Conservation (phyloP, 2,113 vertebrate species). For the Psettodes erumei region DNA sequence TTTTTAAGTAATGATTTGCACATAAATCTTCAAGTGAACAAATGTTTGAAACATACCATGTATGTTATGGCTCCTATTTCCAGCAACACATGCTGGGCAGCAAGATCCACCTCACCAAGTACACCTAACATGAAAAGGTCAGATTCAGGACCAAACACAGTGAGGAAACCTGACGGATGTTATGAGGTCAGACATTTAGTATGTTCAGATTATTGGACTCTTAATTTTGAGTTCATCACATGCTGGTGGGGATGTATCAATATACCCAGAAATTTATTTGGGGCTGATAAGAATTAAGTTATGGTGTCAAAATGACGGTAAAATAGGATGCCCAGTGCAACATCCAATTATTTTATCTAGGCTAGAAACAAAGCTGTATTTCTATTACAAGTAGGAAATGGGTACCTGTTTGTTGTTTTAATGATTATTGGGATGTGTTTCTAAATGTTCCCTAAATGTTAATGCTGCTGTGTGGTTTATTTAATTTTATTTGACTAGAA, state of each 20-base stretch:
- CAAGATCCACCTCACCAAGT: conserved; percentile 87
- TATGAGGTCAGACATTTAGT: background rate
- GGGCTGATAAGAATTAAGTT: background rate
- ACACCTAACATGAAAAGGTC: conserved; percentile 78
- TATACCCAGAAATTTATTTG: background rate
- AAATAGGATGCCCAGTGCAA: background rate
- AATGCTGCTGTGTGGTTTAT: background rate
- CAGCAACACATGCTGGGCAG: conserved; percentile 88
- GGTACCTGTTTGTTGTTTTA: background rate
- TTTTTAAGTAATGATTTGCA: background rate
- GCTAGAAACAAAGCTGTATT: background rate
- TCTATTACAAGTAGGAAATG: background rate
- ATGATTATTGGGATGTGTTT: background rate
- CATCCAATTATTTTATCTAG: background rate
- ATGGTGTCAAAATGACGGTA: background rate
- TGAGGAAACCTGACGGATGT: no score
- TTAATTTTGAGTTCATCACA: background rate
- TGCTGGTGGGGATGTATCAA: background rate
- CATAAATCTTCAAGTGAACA: background rate
- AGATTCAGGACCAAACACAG: background rate
- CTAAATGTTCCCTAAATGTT: background rate
- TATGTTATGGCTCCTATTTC: conserved; percentile 83
- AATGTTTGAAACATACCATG: conserved; percentile 56
- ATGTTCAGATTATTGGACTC: background rate
- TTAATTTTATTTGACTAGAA: background rate